phyloP scores from a whole-genome alignment of 2,888 invertebrate genomes.

The Junonia oenone region DNA sequence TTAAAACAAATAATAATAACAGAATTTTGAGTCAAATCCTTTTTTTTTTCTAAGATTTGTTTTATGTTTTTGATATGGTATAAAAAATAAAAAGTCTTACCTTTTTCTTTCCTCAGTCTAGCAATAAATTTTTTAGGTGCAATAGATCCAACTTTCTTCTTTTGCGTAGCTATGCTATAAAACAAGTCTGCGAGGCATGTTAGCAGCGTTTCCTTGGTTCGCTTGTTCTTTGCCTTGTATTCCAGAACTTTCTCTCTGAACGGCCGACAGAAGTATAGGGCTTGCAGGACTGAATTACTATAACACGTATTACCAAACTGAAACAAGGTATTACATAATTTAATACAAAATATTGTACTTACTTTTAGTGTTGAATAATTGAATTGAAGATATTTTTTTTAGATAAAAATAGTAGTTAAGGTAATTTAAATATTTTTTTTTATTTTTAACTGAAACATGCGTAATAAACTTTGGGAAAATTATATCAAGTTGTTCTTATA shows the following conservation, averaged over 20 bases:
- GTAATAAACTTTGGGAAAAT: background rate
- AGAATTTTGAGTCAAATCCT: too few species aligned
- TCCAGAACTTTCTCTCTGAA: conserved; percentile 99
- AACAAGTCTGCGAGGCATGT: conserved; percentile 99
- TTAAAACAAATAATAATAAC: too few species aligned
- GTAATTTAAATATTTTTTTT: too few species aligned
- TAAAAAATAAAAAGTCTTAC: too few species aligned
- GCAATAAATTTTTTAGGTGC: conserved; percentile 99
- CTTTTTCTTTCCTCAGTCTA: conserved; percentile 98
- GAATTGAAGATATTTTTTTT: too few species aligned
- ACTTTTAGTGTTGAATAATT: too few species aligned
- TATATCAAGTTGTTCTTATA: too few species aligned
- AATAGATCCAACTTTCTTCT: conserved; percentile 99
- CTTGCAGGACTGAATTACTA: conserved; percentile 99
- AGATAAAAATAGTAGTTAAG: too few species aligned
- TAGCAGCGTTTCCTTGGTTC: conserved; percentile 97
- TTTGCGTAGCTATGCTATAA: conserved; percentile 99
- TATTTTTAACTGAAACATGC: background rate
- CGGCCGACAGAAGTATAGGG: conserved; percentile 99
- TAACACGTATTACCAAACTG: conserved; percentile 99
- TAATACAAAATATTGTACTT: background rate
- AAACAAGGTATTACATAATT: conserved; percentile 46
- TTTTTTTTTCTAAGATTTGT: too few species aligned
- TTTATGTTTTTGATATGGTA: too few species aligned
- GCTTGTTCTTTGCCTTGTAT: conserved; percentile 97